Base-by-base conservation (phyloP, 2,797 vertebrate species). In the Melanotaenia boesemani region DNA sequence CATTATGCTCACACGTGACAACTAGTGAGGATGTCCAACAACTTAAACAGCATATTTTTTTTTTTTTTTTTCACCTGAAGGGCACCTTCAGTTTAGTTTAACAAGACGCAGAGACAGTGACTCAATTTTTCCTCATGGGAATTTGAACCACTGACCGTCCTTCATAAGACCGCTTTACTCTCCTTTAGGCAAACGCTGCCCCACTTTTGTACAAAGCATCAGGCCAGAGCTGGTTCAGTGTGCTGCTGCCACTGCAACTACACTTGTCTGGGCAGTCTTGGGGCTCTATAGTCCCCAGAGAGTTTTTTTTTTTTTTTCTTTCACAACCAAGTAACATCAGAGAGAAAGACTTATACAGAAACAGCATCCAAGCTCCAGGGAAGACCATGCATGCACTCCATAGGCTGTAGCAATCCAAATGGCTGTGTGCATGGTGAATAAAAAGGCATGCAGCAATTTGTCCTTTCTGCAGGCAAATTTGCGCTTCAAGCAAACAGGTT, bases 151-250 rank as follows among this genome's bases (percentile, higher is more conserved):
- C 18, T 88, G 77, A 89, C 88, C 75, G 74, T 79, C 74, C 77
- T 76, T 76, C 73, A 70, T 55, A 81, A 81, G 72, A 74, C 79
- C 71, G 72, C 87, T 74, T 76, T 67, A 20, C 83, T 83, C 54
- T 71, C 85, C 89, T 88, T 68, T 39, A 78, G 88, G 87, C 87
- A 50, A 82, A 79, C 79, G 44, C 75, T 80, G 86, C 32, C 82
- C 85, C 76, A 86, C 76, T 86, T 89, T 81, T 82, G 58, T 68
- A 60, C 50, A 60, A 44, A 72, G 57, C 78, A 71, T 76, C 56
- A 59, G 73, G 73, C 70, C 54, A 55, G 63, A 66, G 72, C 36
- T 61, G 54, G 20, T 66, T 67, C 65, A 69, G 44, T 62, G 58
- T 57, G 34, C 64, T 48, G 41, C 68, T 55, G 72, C 64, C n/a